phyloP scores from a whole-genome alignment of 2,113 vertebrate genomes.

The Tinamus guttatus region DNA sequence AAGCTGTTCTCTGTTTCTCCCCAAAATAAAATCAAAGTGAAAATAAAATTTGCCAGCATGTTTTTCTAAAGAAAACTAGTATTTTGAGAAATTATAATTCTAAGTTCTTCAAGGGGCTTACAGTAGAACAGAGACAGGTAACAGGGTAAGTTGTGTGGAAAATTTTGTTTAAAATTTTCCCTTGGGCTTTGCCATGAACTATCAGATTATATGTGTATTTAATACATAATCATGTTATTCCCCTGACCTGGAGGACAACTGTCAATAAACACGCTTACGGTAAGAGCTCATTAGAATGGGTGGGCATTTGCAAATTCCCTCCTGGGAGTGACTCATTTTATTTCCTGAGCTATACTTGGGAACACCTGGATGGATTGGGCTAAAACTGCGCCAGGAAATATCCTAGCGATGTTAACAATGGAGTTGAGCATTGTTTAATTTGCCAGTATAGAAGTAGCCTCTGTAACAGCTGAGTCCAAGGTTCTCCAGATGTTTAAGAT shows the following conservation, averaged over 20 bases:
- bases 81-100: background rate
- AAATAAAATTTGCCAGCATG: background rate
- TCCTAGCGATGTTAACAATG: background rate
- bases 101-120: background rate
- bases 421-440: background rate
- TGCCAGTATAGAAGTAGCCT: background rate
- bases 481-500: background rate
- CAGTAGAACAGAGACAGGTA: background rate
- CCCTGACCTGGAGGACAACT: background rate
- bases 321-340: background rate
- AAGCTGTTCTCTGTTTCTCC: background rate
- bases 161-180: background rate
- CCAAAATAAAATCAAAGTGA: background rate
- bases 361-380: accelerated
- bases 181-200: background rate
- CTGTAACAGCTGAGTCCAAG: background rate
- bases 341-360: background rate
- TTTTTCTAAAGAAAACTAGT: background rate
- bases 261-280: accelerated
- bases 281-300: background rate
- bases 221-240: background rate
- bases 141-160: background rate
- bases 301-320: background rate
- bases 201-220: background rate
- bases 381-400: background rate